phyloP scores from a whole-genome alignment of 2,113 vertebrate species.

The Lophotis ruficrista region DNA sequence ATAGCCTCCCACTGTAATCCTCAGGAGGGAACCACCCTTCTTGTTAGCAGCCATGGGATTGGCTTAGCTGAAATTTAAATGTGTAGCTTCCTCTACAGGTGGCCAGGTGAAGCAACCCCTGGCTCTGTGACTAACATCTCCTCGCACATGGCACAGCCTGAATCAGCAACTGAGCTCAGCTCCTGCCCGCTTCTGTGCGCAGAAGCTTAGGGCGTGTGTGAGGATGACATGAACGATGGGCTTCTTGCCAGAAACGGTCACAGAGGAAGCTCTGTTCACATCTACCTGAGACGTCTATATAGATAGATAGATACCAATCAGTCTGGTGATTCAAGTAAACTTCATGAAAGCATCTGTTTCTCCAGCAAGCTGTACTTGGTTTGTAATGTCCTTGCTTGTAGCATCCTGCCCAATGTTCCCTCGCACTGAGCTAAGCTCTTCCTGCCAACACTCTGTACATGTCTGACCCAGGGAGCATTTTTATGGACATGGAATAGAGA shows the following conservation, averaged over 20 bases:
- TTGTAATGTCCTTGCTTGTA: background rate
- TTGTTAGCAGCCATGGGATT: background rate
- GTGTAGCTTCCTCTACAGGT: background rate
- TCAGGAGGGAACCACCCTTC: background rate
- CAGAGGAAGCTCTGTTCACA: background rate
- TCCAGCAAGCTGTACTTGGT: background rate
- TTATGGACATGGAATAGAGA: background rate
- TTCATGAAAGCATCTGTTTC: background rate
- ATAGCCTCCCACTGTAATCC: background rate
- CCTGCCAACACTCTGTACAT: rapidly evolving
- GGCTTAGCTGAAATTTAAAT: constrained; percentile 24
- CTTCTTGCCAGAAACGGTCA: background rate
- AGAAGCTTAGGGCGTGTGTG: background rate
- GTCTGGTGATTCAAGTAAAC: background rate
- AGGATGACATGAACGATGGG: background rate
- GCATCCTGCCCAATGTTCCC: background rate
- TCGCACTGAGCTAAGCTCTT: rapidly evolving
- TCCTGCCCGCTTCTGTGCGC: rapidly evolving
- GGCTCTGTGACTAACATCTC: background rate
- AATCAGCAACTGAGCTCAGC: background rate
- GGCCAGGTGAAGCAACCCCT: background rate
- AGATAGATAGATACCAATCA: too few species aligned
- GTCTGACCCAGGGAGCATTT: rapidly evolving
- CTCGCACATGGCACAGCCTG: background rate
- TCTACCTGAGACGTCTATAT: too few species aligned